These are phyloP conservation scores for Sebastes goodei DNA, from an alignment of 2,797 vertebrate genomes.

Conservation along the genomic window DNA sequence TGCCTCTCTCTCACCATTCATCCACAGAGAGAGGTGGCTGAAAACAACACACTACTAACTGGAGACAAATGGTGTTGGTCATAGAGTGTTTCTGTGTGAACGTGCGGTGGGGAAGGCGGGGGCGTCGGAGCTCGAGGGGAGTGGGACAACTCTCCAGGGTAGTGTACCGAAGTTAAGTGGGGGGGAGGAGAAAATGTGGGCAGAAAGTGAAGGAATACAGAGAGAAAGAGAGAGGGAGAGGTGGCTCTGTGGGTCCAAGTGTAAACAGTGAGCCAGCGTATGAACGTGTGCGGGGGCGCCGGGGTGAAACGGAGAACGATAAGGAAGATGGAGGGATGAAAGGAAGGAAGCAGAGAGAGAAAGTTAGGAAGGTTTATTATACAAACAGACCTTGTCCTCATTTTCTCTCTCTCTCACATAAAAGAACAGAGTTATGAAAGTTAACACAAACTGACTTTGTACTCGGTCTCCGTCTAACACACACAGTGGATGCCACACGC, in stretches of 20 bases:
- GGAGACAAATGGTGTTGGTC: constrained; percentile 33
- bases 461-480: not conserved
- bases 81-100: constrained; percentile 33
- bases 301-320: constrained; percentile 24
- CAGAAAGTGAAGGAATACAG: constrained; percentile 34
- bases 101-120: constrained; percentile 55
- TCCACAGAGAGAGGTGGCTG: not conserved
- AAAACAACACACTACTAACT: constrained; percentile 13
- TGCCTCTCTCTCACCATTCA: not conserved
- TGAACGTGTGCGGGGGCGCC: constrained; percentile 27
- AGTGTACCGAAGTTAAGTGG: constrained; percentile 32
- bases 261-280: constrained; percentile 15
- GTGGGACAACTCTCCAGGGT: constrained; percentile 50
- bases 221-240: not conserved
- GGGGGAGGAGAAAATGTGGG: constrained; percentile 36
- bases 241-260: too few relatives aligned
- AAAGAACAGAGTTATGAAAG: constrained; percentile 28
- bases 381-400: constrained; percentile 37
- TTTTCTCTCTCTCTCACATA: constrained; percentile 1
- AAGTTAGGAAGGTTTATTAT: constrained; percentile 30
- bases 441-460: constrained; percentile 27
- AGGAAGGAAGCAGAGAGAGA: constrained; percentile 16
- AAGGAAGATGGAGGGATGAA: constrained; percentile 6
- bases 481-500: constrained; percentile 52
- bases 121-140: constrained; percentile 41